Percentiles rank a stretch among this genome's conserved stretches.
Evolutionary conservation across 2,888 invertebrate species (phyloP).

Genomic region (Zygogramma bicolorata): DNA sequence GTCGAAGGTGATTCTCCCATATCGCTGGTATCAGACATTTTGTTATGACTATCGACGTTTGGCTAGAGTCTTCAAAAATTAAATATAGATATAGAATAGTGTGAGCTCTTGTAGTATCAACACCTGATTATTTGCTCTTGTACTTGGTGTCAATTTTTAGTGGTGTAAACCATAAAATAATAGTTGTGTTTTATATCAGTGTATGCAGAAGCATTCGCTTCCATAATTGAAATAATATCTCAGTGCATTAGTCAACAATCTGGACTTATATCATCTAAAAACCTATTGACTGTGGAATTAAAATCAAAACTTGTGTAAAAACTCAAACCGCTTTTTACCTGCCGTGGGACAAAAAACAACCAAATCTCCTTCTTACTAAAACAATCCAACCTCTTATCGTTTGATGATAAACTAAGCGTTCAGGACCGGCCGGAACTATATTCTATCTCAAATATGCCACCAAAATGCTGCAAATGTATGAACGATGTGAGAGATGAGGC

Average conservation of each 20-base stretch:
- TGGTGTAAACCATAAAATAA: not conserved
- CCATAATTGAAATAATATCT: not conserved
- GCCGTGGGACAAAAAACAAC: too few species aligned
- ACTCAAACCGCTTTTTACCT: not conserved
- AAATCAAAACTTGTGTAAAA: not conserved
- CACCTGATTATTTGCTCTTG: not conserved
- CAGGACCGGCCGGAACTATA: not conserved
- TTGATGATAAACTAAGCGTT: not conserved
- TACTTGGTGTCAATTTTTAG: not conserved
- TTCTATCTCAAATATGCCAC: constrained; percentile 5
- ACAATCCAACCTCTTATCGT: too few species aligned
- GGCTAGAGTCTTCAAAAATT: too few species aligned
- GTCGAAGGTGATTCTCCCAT: too few species aligned
- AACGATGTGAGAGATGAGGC: constrained; percentile 7
- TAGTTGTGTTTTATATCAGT: not conserved
- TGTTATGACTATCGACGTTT: too few species aligned
- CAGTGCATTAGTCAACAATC: not conserved
- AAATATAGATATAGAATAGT: too few species aligned
- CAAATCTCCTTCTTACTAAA: too few species aligned
- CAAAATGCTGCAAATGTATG: constrained; percentile 10
- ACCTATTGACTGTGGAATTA: constrained; percentile 2
- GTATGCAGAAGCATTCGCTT: not conserved
- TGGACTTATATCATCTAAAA: too few species aligned
- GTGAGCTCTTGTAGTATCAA: too few species aligned
- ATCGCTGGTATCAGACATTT: too few species aligned